Evolutionary conservation across 2,888 invertebrate genomes (phyloP).

Genomic region (Hydrotaea cyrtoneurina): DNA sequence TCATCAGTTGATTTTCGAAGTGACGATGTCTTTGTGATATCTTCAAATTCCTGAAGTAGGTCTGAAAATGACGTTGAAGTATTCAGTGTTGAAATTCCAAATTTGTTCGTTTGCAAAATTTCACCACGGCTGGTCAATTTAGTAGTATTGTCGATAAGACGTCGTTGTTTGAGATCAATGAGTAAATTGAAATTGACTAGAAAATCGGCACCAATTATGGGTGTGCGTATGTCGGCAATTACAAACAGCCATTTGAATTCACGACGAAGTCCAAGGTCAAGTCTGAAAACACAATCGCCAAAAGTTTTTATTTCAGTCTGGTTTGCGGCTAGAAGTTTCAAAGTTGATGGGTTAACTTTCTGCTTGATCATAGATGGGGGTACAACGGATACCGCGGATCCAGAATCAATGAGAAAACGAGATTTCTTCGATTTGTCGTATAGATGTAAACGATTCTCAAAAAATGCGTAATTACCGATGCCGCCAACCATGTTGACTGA

Average conservation of each 20-base stretch:
- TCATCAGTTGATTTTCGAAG: too few relatives aligned
- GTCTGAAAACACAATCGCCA: conserved; percentile 37
- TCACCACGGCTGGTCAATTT: not conserved
- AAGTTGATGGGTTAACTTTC: conserved; percentile 26
- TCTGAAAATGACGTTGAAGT: too few relatives aligned
- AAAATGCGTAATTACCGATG: conserved; percentile 29
- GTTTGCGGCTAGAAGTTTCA: conserved; percentile 67
- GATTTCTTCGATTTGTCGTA: too few relatives aligned
- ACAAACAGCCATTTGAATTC: conserved; percentile 68
- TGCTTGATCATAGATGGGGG: conserved; percentile 41
- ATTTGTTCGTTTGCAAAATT: too few relatives aligned
- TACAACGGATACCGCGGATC: conserved; percentile 58
- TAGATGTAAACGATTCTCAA: too few relatives aligned
- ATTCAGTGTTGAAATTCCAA: too few relatives aligned
- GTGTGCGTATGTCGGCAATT: too few relatives aligned
- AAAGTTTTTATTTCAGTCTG: conserved; percentile 50
- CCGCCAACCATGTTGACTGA: conserved; percentile 43
- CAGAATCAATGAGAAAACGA: conserved; percentile 67
- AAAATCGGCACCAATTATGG: conserved; percentile 67
- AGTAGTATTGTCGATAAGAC: not conserved
- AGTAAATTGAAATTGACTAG: conserved; percentile 35
- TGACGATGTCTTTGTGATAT: too few relatives aligned
- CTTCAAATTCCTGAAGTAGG: too few relatives aligned
- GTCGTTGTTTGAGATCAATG: too few relatives aligned
- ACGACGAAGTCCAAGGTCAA: conserved; percentile 64